These are phyloP conservation scores for Bembecia ichneumoniformis DNA, from an alignment of 2,888 invertebrate genomes.

Conservation along the genomic window DNA sequence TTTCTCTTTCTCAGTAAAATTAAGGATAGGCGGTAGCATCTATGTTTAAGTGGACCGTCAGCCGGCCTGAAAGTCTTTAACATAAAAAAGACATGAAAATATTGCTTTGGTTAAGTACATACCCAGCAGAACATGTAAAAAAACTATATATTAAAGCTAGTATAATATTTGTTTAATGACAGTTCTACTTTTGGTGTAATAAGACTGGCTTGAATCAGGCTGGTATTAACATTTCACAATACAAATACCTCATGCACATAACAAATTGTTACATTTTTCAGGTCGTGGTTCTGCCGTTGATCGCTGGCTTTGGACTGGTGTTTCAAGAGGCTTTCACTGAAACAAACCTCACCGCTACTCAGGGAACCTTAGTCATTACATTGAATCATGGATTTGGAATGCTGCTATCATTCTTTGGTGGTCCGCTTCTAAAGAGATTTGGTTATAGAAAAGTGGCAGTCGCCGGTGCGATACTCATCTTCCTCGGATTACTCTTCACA, in stretches of 20 bases:
- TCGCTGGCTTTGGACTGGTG: constrained; percentile 77
- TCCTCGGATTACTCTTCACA: constrained; percentile 73
- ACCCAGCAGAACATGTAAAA: too few species aligned
- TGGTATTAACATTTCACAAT: neutral
- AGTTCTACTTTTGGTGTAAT: neutral
- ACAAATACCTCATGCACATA: neutral
- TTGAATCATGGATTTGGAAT: constrained; percentile 79
- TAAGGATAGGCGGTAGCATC: too few species aligned
- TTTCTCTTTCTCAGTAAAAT: too few species aligned
- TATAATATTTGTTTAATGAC: neutral
- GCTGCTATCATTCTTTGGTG: constrained; percentile 76
- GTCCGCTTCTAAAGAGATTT: constrained; percentile 72
- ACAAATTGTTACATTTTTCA: constrained; percentile 22
- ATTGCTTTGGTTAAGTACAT: too few species aligned
- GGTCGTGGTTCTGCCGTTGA: constrained; percentile 70
- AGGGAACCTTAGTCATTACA: constrained; percentile 75
- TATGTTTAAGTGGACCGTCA: too few species aligned
- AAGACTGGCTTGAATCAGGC: too few species aligned
- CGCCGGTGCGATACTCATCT: constrained; percentile 66
- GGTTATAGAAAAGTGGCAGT: constrained; percentile 78
- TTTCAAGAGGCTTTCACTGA: constrained; percentile 75
- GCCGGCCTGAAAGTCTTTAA: too few species aligned
- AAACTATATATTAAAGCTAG: too few species aligned
- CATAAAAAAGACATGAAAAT: too few species aligned
- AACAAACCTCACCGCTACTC: constrained; percentile 71